Conservation (phyloP, 2,888 invertebrate genomes). For the Pterostichus madidus region DNA sequence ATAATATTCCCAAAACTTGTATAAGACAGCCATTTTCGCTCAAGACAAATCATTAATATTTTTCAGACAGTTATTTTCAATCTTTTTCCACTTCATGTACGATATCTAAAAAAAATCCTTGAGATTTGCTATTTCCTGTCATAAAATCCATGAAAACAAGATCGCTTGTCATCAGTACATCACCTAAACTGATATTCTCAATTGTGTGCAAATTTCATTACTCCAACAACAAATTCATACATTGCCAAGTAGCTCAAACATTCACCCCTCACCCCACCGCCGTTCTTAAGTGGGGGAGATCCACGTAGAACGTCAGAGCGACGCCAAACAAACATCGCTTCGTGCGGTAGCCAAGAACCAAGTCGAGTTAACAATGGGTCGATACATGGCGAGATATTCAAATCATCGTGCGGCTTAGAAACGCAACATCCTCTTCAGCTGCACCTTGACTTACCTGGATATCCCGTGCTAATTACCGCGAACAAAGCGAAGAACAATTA, state of each 20-base stretch:
- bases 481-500: constrained; percentile 70
- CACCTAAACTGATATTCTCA: neutral
- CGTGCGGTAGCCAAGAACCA: neutral
- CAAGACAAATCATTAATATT: too few relatives aligned
- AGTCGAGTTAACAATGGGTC: constrained; percentile 65
- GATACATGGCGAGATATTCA: constrained; percentile 67
- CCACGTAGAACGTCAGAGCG: neutral
- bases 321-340: neutral
- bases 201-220: constrained; percentile 8
- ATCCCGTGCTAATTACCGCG: constrained; percentile 70
- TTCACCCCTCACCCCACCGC: too few relatives aligned
- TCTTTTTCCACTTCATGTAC: too few relatives aligned
- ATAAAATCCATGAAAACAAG: neutral
- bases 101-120: too few relatives aligned
- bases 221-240: neutral
- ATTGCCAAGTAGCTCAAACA: constrained; percentile 4
- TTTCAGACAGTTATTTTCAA: too few relatives aligned
- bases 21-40: too few relatives aligned
- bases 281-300: neutral
- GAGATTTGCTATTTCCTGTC: neutral
- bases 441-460: constrained; percentile 70
- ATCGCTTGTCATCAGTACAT: neutral
- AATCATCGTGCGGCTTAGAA: constrained; percentile 65
- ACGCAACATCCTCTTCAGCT: constrained; percentile 67
- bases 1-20: too few relatives aligned